Evolutionary conservation across 2,888 invertebrate species (phyloP).

Genomic region (Timandra comae): DNA sequence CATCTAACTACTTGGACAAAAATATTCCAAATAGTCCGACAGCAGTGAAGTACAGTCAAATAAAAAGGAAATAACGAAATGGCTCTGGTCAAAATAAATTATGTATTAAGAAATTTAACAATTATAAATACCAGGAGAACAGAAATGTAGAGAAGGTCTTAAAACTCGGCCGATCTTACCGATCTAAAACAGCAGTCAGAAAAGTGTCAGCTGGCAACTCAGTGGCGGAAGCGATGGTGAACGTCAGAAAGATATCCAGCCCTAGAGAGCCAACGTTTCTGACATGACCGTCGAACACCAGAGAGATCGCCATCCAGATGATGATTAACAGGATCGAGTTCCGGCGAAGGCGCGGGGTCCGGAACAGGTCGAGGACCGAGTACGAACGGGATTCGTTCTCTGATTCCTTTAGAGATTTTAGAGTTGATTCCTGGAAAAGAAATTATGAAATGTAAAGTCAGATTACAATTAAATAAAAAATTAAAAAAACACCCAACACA

Average conservation of each 20-base stretch:
- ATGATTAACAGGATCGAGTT: slow-evolving; percentile 86
- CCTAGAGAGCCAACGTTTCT: slow-evolving; percentile 91
- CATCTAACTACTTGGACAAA: no score
- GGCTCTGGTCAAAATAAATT: background rate
- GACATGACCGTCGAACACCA: slow-evolving; percentile 93
- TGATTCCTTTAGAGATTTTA: slow-evolving; percentile 82
- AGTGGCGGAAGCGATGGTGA: slow-evolving; percentile 88
- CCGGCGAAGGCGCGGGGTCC: slow-evolving; percentile 83
- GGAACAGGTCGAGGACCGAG: slow-evolving; percentile 88
- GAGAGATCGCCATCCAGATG: slow-evolving; percentile 93
- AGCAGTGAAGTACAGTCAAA: no score
- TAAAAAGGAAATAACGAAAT: no score
- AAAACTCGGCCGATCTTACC: no score
- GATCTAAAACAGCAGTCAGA: slow-evolving; percentile 83
- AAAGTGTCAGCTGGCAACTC: slow-evolving; percentile 91
- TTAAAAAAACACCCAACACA: no score
- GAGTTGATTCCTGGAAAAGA: slow-evolving; percentile 78
- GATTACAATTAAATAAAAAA: background rate
- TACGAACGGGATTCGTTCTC: slow-evolving; percentile 83
- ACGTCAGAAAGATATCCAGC: slow-evolving; percentile 88
- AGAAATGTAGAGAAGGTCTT: no score
- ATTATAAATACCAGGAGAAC: no score
- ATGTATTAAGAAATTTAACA: no score
- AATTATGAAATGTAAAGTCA: background rate
- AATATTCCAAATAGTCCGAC: no score